phyloP scores from a whole-genome alignment of 1,140 invertebrate genomes.

The Caenorhabditis remanei region DNA sequence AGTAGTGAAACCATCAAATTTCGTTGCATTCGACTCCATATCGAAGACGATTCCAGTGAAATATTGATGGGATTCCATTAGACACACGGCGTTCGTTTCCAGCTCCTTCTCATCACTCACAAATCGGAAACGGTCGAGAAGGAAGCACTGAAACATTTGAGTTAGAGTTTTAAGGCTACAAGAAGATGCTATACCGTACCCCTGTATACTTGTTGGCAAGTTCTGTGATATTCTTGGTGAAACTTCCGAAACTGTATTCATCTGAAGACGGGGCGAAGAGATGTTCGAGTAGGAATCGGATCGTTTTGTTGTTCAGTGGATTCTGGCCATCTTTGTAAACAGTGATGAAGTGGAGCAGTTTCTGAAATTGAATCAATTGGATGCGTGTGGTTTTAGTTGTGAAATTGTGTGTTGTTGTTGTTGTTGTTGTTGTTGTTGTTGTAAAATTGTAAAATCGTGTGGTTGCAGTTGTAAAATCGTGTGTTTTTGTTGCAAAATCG shows the following conservation, averaged over 20 bases:
- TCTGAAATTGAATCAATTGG: neutral
- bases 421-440: too few species aligned
- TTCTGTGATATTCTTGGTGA: constrained; percentile 53
- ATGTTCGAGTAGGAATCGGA: constrained; percentile 45
- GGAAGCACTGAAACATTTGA: constrained; percentile 1
- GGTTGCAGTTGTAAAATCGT: too few species aligned
- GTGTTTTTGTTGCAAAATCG: too few species aligned
- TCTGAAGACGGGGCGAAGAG: constrained; percentile 4
- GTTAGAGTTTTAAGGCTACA: too few species aligned
- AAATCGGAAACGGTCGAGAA: constrained; percentile 26
- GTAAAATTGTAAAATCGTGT: too few species aligned
- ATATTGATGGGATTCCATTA: constrained; percentile 66
- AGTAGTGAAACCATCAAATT: constrained; percentile 59
- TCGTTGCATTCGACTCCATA: constrained; percentile 57
- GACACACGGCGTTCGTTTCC: constrained; percentile 64
- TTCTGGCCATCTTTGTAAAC: constrained; percentile 25
- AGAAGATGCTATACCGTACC: too few species aligned
- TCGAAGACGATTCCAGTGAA: constrained; percentile 70
- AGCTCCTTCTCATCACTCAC: constrained; percentile 8
- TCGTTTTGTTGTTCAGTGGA: constrained; percentile 8
- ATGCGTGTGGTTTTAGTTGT: too few species aligned
- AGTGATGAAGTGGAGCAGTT: constrained; percentile 10
- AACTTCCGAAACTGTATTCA: constrained; percentile 27
- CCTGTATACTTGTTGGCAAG: constrained; percentile 25
- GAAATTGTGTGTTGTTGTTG: neutral